Evolutionary conservation across 2,888 invertebrate species (phyloP), one percentile per base, ranked within the genome.

Genomic region (Nymphalis urticae): DNA sequence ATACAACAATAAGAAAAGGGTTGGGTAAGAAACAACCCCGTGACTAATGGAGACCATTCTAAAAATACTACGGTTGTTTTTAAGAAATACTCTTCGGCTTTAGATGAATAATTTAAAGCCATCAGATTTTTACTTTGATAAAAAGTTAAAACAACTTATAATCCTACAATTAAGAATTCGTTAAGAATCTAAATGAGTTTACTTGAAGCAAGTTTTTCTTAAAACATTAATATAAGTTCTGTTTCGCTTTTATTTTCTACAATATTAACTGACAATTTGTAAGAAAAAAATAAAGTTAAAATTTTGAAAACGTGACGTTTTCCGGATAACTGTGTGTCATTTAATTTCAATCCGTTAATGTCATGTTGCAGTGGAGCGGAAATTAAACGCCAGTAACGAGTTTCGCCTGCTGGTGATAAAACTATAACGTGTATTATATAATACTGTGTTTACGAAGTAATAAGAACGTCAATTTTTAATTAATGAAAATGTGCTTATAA

Each of bases 241-340:
- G 13, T 13, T 42, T 42, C 10, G 13, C 13, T 42, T 42, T 10
- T 42, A 42, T 42, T 13, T 42, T 42, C 42, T 13, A 42, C 42
- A 13, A 42, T 42, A 13, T 42, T 13, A 42, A 42, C 42, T 4
- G 42, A 21, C 13, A 21, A 51, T 51, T 51, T 10, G 7, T 50
- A 50, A 21, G 9, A 4, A 19, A 24, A 54, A 5, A 17, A 53
- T 24, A 56, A n/a, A 47, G 19, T 56, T 13, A 42, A 42, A 8
- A 50, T 17, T 19, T 17, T 32, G 42, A 32, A 62, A 56, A 61
- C 48, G 54, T 24, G 19, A 47, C 58, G 42, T 66, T 56, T 66
- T 66, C 68, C 70, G 70, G 66, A 68, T 69, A 66, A 68, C 62
- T 72, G 53, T 64, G 70, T 64, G 72, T 70, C 72, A 64, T 70